Base-by-base conservation (phyloP, 2,888 invertebrate species). In the Tubulanus polymorphus region DNA sequence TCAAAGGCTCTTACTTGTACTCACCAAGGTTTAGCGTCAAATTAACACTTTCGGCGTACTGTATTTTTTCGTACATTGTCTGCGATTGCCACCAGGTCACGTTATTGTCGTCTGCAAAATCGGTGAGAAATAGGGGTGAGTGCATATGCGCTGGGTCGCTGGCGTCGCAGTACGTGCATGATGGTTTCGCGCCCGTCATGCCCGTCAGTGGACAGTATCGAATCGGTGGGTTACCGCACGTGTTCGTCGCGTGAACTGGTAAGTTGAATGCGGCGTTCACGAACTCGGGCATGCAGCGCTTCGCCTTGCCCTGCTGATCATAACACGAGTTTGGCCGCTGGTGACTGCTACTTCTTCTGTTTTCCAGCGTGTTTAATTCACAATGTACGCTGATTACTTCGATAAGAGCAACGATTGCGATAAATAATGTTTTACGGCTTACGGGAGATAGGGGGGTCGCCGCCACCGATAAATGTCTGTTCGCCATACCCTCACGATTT, bases 201-300 rank as follows among this genome's bases (percentile, higher is more conserved):
- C 91, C 93, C 0, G 94, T 93, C 80, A 97, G 96, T 59, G 90
- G 87, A 79, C 97, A 97, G 79, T 88, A 99, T 74, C 90, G 74
- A 35, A 69, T 69, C 20, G 68, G 63, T 23, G 61, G 57, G 47
- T 86, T 84, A 0, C 96, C 97, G 73, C 97, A 99, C 1, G 96
- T 97, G 79, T 96, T 96, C 18, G 95, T 94, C 10, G 92, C 90
- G 64, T 94, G 92, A 79, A 96, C 91, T 61, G 85, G 84, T 53
- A 90, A 84, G 75, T 88, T 87, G 81, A 89, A 97, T 8, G 96
- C 97, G 3, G 95, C 94, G 77, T 97, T 97, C 76, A 91, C 92
- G 81, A 97, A 97, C 70, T 91, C 91, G 0, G 97, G 96, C 71
- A 93, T 88, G 80, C 97, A 97, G 83, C 90, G 86, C 90, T 93